These are phyloP conservation scores for Helobdella robusta DNA, from an alignment of 2,888 invertebrate genomes.

Conservation along the genomic window DNA sequence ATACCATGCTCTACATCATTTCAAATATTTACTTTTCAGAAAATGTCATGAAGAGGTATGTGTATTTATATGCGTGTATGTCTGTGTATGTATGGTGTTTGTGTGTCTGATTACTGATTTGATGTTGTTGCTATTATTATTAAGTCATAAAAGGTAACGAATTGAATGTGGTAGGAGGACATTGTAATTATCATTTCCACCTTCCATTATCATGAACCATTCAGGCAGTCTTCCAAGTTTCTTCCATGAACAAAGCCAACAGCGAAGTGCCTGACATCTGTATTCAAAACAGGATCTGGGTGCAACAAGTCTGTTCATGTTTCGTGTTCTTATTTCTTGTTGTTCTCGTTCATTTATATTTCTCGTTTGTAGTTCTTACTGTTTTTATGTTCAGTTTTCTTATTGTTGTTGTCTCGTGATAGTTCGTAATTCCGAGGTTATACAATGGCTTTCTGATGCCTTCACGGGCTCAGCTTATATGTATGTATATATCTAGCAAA, in stretches of 20 bases:
- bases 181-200: too few species aligned
- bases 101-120: neutral
- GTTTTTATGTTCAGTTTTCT: neutral
- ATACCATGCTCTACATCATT: conserved; percentile 45
- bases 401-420: neutral
- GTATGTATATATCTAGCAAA: too few species aligned
- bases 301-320: conserved; percentile 41
- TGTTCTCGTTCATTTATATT: neutral
- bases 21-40: conserved; percentile 43
- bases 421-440: too few species aligned
- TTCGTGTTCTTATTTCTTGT: neutral
- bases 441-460: too few species aligned
- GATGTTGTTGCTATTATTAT: neutral
- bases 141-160: neutral
- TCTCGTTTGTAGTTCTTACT: neutral
- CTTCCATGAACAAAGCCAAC: conserved; percentile 34
- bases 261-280: conserved; percentile 44
- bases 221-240: conserved; percentile 16
- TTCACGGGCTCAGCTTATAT: too few species aligned
- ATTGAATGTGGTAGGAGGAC: too few species aligned
- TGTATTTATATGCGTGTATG: neutral
- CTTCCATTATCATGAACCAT: too few species aligned
- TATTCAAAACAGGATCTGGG: conserved; percentile 46
- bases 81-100: neutral
- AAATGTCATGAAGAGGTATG: conserved; percentile 44